These are phyloP conservation scores for Acrocera orbiculus DNA, from an alignment of 2,888 invertebrate species.

Conservation along the genomic window DNA sequence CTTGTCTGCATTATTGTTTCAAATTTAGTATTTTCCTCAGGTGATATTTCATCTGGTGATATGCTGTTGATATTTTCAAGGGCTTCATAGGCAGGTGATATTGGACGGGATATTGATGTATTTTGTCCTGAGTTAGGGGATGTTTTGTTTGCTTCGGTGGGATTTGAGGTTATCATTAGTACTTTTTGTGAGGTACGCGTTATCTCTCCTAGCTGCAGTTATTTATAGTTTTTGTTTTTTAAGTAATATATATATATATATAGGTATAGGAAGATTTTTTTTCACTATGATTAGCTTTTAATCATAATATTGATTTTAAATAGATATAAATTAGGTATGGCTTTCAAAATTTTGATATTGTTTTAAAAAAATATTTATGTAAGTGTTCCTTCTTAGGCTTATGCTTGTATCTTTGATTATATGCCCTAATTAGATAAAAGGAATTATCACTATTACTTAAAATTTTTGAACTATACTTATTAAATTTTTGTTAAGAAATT, in stretches of 20 bases:
- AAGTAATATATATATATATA: too few species aligned
- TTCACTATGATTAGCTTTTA: constrained; percentile 1
- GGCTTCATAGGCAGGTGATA: constrained; percentile 33
- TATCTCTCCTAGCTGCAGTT: constrained; percentile 17
- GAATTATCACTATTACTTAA: too few species aligned
- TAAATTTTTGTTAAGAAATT: too few species aligned
- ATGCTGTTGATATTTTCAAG: constrained; percentile 20
- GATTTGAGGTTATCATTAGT: constrained; percentile 13
- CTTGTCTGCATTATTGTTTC: constrained; percentile 32
- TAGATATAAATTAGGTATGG: too few species aligned
- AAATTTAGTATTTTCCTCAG: constrained; percentile 24
- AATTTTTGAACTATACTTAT: too few species aligned
- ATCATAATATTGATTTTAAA: too few species aligned
- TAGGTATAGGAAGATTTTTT: constrained; percentile 1
- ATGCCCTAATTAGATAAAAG: too few species aligned
- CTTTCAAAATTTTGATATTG: too few species aligned
- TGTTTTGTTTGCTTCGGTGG: constrained; percentile 5
- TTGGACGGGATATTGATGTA: constrained; percentile 32
- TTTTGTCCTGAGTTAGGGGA: constrained; percentile 23
- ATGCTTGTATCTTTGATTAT: too few species aligned
- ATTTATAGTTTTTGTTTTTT: too few species aligned
- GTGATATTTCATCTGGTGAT: constrained; percentile 18
- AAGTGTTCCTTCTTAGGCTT: too few species aligned
- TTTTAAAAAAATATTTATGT: too few species aligned
- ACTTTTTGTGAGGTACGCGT: constrained; percentile 19